A percentile compares a stretch with the other conserved stretches of the same genome.
phyloP scores from a whole-genome alignment of 2,113 vertebrate genomes.

The Pitta sordida region DNA sequence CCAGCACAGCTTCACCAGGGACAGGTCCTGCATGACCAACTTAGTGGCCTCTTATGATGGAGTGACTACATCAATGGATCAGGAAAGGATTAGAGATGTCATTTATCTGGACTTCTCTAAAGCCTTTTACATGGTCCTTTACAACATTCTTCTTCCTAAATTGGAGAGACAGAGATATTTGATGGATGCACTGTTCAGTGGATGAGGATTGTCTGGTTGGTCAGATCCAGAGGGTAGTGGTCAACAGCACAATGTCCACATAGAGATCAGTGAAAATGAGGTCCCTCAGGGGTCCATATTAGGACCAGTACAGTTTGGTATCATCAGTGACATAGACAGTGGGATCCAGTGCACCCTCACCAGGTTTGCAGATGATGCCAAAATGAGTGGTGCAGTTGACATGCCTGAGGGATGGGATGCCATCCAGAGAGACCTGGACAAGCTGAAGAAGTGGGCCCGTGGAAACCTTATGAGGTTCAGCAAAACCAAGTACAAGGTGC shows the following conservation, averaged over 20 bases:
- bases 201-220: not conserved
- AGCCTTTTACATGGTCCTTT: fast-evolving
- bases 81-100: not conserved
- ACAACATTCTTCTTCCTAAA: not conserved
- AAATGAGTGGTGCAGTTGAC: not conserved
- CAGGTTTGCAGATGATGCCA: not conserved
- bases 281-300: fast-evolving
- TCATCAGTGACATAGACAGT: not conserved
- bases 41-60: not conserved
- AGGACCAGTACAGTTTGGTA: not conserved
- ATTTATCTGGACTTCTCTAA: not conserved
- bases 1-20: not conserved
- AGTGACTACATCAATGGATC: not conserved
- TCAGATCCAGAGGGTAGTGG: not conserved
- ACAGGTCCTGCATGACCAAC: not conserved
- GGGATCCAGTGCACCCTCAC: fast-evolving
- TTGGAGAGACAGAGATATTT: not conserved
- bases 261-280: not conserved
- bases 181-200: not conserved
- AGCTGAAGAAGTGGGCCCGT: not conserved
- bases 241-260: not conserved
- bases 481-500: not conserved
- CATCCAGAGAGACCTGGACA: not conserved
- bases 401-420: not conserved
- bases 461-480: not conserved